phyloP scores from a whole-genome alignment of 2,797 vertebrate genomes.

The Eremophila alpestris region DNA sequence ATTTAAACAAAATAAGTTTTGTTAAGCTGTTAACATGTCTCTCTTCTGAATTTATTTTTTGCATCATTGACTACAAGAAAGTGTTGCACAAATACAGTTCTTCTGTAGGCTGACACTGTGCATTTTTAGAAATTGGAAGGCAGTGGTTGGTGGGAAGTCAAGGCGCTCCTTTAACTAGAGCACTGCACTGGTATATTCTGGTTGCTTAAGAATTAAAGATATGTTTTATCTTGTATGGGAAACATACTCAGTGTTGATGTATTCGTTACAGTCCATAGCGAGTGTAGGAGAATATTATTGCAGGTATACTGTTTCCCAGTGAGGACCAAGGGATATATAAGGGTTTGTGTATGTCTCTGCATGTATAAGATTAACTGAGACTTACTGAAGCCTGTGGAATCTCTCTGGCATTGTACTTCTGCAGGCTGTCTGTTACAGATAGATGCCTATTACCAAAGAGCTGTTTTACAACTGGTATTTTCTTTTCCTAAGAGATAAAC shows the following conservation, averaged over 20 bases:
- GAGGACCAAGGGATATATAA: background rate
- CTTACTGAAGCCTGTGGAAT: background rate
- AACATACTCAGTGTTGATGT: background rate
- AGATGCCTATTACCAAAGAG: background rate
- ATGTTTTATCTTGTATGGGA: background rate
- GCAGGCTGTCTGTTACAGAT: background rate
- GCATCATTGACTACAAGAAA: background rate
- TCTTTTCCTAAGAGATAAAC: background rate
- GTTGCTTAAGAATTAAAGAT: background rate
- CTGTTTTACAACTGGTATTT: background rate
- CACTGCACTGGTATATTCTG: background rate
- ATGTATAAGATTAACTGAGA: background rate
- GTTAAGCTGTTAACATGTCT: background rate
- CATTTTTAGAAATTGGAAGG: background rate
- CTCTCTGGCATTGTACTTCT: background rate
- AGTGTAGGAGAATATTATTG: background rate
- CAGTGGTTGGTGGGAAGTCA: background rate
- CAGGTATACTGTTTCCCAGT: background rate
- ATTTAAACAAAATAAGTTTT: background rate
- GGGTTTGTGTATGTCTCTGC: background rate
- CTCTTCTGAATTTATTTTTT: background rate
- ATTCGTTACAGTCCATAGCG: background rate
- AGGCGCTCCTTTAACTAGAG: background rate
- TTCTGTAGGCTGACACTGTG: background rate
- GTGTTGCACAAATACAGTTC: background rate